Base-by-base conservation (phyloP, 2,113 vertebrate species). In the Anthoscopus minutus region DNA sequence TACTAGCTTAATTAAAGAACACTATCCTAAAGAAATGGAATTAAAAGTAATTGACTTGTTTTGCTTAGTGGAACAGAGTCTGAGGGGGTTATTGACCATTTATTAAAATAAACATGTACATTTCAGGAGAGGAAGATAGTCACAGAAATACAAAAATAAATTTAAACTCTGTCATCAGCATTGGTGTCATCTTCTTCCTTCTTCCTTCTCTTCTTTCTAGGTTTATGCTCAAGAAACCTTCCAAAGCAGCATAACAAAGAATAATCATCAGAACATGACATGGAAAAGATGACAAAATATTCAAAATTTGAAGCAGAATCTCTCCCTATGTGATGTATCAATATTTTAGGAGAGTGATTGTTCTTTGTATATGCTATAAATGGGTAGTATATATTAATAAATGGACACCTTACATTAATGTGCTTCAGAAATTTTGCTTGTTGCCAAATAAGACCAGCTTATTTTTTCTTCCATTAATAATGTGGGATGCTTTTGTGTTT, bases 111-210 rank as follows among this genome's bases (percentile, higher is more conserved):
- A 8, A 62, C 28, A 60, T 13, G 8, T 53, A 58, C 27, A 60
- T 45, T 60, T 74, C 37, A 74, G 19, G 45, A 65, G 5, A 45
- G 6, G 15, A 37, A 60, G 54, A 45, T 20, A 64, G 23, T 5
- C 31, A 47, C 8, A 81, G 65, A 81, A 78, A 58, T 69, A 9
- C 3, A 61, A 56, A 56, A 77, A 25, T 24, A 51, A 42, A 51
- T 61, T 65, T 60, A 8, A 61, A 54, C 25, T 65, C 31, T 17
- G 21, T 44, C 30, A 22, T 64, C 24, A 77, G 17, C 18, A 38
- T 37, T 3, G 2, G 23, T 3, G 8, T 53, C 21, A 7, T 1
- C 9, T 51, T 11, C 9, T 28, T 50, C 3, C 22, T 25, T 30
- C 9, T 71, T 54, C 6, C n/a, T 28, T 8, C 45, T 47, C 15